Conservation (phyloP, 2,797 vertebrate species). For the Bufotes viridis region DNA sequence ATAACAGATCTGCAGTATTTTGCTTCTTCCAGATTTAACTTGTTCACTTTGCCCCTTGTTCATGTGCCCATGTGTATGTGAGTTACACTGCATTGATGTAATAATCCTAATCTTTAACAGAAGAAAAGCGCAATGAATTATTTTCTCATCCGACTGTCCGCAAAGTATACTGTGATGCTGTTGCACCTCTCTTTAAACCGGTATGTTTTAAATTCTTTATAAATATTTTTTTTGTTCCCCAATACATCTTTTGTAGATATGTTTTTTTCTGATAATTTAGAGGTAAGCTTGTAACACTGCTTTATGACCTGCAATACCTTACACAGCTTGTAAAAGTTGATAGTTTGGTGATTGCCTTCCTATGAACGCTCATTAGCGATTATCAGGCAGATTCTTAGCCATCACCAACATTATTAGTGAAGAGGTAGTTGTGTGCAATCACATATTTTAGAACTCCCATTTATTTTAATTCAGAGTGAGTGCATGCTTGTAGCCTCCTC, state of each 20-base stretch:
- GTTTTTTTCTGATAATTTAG: neutral
- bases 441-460: neutral
- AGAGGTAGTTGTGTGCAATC: neutral
- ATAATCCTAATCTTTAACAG: conserved; percentile 61
- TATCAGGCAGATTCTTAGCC: too few species aligned
- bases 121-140: conserved; percentile 74
- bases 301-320: neutral
- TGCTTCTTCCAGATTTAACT: neutral
- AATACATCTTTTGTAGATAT: neutral
- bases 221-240: neutral
- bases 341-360: neutral
- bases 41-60: neutral
- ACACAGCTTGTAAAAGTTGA: neutral
- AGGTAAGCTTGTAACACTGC: neutral
- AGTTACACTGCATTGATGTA: neutral
- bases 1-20: neutral
- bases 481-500: too few species aligned
- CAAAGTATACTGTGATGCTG: conserved; percentile 80
- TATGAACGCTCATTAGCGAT: too few species aligned
- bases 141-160: conserved; percentile 77
- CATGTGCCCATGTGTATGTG: neutral
- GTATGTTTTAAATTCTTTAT: conserved; percentile 69
- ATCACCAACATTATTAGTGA: too few species aligned
- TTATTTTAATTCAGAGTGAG: too few species aligned
- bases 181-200: conserved; percentile 86